These are phyloP conservation scores for Tychaedon coryphoeus DNA, from an alignment of 2,113 vertebrate species.

Conservation along the genomic window DNA sequence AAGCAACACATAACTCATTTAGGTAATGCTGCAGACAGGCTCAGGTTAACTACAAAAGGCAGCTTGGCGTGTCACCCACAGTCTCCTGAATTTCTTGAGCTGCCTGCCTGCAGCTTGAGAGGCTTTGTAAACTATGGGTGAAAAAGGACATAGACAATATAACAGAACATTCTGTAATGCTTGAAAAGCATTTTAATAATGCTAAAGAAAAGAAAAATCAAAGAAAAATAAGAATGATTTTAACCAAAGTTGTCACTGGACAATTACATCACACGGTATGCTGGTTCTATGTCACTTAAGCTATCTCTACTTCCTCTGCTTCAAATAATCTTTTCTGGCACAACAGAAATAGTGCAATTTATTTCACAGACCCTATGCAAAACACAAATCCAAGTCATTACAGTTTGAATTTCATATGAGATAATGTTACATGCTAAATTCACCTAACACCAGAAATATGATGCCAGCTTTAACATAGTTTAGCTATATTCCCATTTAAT, in stretches of 20 bases:
- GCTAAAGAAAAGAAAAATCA: background rate
- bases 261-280: background rate
- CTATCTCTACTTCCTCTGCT: background rate
- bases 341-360: background rate
- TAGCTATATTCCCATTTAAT: background rate
- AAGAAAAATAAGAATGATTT: background rate
- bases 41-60: slow-evolving; percentile 32
- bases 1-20: background rate
- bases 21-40: background rate
- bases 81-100: background rate
- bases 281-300: background rate
- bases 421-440: slow-evolving; percentile 8
- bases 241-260: background rate
- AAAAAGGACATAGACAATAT: background rate
- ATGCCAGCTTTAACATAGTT: background rate
- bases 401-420: background rate
- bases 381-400: background rate
- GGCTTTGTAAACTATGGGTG: background rate
- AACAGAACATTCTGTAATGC: background rate
- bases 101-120: slow-evolving; percentile 1
- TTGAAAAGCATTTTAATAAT: background rate
- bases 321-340: background rate
- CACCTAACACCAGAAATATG: background rate
- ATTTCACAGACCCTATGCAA: background rate
- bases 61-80: background rate